Percentiles rank a stretch among this genome's conserved stretches.
Conservation (phyloP, 2,113 vertebrate species). For the Sinocyclocheilus rhinocerous region DNA sequence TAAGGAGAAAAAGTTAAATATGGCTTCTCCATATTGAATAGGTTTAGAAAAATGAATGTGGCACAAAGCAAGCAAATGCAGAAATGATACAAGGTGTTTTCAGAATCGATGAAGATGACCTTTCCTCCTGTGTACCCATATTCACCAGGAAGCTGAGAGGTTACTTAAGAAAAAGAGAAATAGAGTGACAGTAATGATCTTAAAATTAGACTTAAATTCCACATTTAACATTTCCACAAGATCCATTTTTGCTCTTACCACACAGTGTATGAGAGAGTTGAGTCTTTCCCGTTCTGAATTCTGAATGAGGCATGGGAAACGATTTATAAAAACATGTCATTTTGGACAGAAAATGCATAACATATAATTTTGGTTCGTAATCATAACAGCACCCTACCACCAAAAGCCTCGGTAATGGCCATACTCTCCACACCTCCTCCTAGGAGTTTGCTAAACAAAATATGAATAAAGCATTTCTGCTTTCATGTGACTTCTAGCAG, state of each 20-base stretch:
- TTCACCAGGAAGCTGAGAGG: constrained; percentile 91
- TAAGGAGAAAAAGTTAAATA: constrained; percentile 47
- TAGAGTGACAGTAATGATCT: not conserved
- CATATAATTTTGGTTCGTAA: not conserved
- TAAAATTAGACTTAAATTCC: not conserved
- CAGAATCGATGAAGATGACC: constrained; percentile 96
- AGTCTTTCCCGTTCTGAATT: constrained; percentile 98
- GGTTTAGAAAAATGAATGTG: not conserved
- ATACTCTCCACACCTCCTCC: constrained; percentile 98
- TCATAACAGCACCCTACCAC: constrained; percentile 78
- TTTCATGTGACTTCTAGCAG: not conserved
- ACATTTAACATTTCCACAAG: not conserved
- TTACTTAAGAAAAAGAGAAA: constrained; percentile 76
- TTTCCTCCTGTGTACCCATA: constrained; percentile 92
- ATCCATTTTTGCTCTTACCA: constrained; percentile 76
- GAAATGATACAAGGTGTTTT: constrained; percentile 98
- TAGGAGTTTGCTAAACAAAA: constrained; percentile 86
- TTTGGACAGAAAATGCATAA: not conserved
- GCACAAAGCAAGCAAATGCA: constrained; percentile 39
- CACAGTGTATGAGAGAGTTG: constrained; percentile 97
- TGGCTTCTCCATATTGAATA: not conserved
- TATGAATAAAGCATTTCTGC: not conserved
- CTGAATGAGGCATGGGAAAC: constrained; percentile 70
- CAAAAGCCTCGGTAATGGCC: constrained; percentile 98
- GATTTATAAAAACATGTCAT: not conserved